Percentiles rank a stretch among this genome's conserved stretches.
phyloP scores from a whole-genome alignment of 2,888 invertebrate genomes.

The Capitulum mitella region DNA sequence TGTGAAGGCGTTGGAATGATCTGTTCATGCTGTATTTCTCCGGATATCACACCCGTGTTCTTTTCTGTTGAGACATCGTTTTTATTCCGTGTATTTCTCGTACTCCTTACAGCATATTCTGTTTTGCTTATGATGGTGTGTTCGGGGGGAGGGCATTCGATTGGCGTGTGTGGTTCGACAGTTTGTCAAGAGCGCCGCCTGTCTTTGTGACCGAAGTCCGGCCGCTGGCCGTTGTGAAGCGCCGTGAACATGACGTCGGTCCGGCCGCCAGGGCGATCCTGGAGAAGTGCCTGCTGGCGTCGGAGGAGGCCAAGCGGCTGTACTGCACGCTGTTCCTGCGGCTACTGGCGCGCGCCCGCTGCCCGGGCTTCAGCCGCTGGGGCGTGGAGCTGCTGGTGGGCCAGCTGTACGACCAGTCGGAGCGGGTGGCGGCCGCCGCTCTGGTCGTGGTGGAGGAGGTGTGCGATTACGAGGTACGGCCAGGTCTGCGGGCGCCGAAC shows the following conservation, averaged over 20 bases:
- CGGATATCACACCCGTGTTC: too few species aligned
- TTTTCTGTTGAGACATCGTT: too few species aligned
- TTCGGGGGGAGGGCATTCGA: too few species aligned
- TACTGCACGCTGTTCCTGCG: conserved; percentile 89
- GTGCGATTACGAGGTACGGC: conserved; percentile 75
- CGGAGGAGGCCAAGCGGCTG: conserved; percentile 55
- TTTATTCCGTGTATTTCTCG: too few species aligned
- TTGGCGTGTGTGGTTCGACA: too few species aligned
- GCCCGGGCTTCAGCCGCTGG: conserved; percentile 62
- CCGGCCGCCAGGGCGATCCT: background rate
- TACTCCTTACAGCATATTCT: too few species aligned
- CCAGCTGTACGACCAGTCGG: conserved; percentile 75
- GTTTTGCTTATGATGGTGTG: too few species aligned
- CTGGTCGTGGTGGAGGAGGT: conserved; percentile 81
- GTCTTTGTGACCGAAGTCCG: too few species aligned
- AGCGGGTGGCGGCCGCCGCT: conserved; percentile 69
- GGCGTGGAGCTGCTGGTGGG: conserved; percentile 71
- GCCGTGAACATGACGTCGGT: background rate
- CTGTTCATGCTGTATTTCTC: too few species aligned
- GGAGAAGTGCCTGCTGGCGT: conserved; percentile 42
- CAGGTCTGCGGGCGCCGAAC: too few species aligned
- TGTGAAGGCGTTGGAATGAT: too few species aligned
- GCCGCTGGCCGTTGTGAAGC: conserved; percentile 21
- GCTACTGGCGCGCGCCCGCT: conserved; percentile 61
- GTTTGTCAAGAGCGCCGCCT: too few species aligned